Evolutionary conservation across 1,140 invertebrate species (phyloP), one percentile per base, ranked within the genome.

Genomic region (Globodera ellingtonae): DNA sequence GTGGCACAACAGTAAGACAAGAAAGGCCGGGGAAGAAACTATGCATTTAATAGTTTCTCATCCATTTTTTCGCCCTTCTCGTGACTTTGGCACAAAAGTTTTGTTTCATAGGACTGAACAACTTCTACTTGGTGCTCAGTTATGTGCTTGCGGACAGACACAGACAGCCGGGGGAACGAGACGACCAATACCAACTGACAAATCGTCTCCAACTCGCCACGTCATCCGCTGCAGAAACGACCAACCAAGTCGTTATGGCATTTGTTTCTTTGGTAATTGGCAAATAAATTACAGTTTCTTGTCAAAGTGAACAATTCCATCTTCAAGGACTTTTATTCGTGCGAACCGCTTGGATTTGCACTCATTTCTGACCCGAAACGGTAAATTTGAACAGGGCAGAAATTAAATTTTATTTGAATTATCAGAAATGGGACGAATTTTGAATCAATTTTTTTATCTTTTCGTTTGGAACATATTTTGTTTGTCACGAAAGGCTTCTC

Each of bases 231-330:
- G 18, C 5, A 6, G 56, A 62, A 18, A 62, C 56, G 15, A 62
- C 10, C 56, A 62, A 18, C 56, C 56, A 62, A 15, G 56, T 62
- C 13, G 56, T 6, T 15, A 18, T 52, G 13, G 56, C 56, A 15
- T 62, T 35, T 35, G 35, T 35, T 35, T 35, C 3, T 35, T 35
- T 35, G 1, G 0, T 35, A 35, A 35, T 35, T 35, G 35, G 35
- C 3, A 3, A 35, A 35, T 35, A 15, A 52, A 52, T 13, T 62
- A 18, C 15, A 62, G 56, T 62, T 62, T 62, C 56, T 62, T 15
- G 56, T 62, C 56, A 62, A 62, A 62, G 56, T 62, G 56, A 62
- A 62, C 56, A 62, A 62, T 62, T 62, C 56, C 56, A 62, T 62
- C 56, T 62, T 62, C 56, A 62, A 62, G 18, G 56, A 62, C 56